Evolutionary conservation across 2,113 vertebrate species (phyloP).

Genomic region (Antigone vipio): DNA sequence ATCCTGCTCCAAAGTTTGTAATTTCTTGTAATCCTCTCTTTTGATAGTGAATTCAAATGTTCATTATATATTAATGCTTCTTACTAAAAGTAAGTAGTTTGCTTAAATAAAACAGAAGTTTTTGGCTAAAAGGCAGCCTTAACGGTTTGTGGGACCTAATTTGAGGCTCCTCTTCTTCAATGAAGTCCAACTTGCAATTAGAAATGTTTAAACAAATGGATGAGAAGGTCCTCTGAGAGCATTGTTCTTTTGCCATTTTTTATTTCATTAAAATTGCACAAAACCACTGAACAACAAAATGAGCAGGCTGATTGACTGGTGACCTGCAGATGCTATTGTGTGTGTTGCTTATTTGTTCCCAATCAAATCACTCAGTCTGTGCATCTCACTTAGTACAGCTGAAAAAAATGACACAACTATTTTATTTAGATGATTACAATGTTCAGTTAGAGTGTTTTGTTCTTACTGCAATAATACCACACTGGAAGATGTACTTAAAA

Average conservation of each 20-base stretch:
- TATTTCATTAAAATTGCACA: neutral
- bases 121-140: slow-evolving; percentile 55
- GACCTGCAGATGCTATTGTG: neutral
- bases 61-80: slow-evolving; percentile 38
- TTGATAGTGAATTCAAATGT: slow-evolving; percentile 38
- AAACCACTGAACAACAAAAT: neutral
- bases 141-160: slow-evolving; percentile 30
- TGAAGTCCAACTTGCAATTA: neutral
- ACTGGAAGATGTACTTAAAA: neutral
- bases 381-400: neutral
- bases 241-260: neutral
- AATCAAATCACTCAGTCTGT: neutral
- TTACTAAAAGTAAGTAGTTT: slow-evolving; percentile 32
- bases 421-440: neutral
- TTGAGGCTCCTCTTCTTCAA: slow-evolving; percentile 14
- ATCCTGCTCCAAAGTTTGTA: slow-evolving; percentile 27
- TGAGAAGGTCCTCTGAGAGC: slow-evolving; percentile 17
- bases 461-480: neutral
- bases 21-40: slow-evolving; percentile 41
- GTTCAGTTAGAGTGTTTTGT: neutral
- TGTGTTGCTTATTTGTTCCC: neutral
- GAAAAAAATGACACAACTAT: neutral
- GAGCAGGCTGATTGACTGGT: neutral
- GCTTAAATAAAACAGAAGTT: slow-evolving; percentile 28
- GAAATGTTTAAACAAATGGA: neutral